These are phyloP conservation scores for Hoplias malabaricus DNA, from an alignment of 2,113 vertebrate species.

Conservation along the genomic window DNA sequence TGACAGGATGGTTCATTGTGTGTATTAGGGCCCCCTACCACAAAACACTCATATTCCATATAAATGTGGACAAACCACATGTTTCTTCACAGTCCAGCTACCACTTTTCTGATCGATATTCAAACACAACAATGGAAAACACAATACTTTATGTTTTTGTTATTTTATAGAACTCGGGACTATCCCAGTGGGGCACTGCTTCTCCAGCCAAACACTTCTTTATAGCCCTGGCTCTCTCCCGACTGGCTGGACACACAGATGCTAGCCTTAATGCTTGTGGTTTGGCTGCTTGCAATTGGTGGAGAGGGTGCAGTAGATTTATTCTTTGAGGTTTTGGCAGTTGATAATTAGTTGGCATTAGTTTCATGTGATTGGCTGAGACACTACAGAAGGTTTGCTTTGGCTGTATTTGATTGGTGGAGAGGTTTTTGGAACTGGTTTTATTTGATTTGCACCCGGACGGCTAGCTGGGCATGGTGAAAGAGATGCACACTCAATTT, in stretches of 20 bases:
- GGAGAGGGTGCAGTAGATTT: neutral
- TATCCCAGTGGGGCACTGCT: neutral
- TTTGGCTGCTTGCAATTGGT: constrained; percentile 4
- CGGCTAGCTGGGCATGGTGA: neutral
- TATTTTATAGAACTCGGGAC: neutral
- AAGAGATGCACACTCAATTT: neutral
- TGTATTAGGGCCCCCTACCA: neutral
- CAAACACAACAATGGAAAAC: neutral
- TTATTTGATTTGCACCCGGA: neutral
- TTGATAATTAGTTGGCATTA: neutral
- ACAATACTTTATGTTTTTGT: neutral
- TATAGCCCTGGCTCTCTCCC: neutral
- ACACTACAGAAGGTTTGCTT: neutral
- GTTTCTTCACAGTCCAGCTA: neutral
- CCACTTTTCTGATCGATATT: neutral
- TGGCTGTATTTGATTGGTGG: constrained; percentile 47
- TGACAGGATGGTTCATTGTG: neutral
- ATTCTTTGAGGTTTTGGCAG: neutral
- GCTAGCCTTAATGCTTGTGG: neutral
- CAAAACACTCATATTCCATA: neutral
- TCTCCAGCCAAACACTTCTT: neutral
- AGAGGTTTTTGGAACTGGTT: neutral
- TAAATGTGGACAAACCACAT: too few species aligned
- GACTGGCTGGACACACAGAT: neutral
- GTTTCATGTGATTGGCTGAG: neutral